Evolutionary conservation across 2,888 invertebrate species (phyloP).

Genomic region (Rhorus exstirpatorius): DNA sequence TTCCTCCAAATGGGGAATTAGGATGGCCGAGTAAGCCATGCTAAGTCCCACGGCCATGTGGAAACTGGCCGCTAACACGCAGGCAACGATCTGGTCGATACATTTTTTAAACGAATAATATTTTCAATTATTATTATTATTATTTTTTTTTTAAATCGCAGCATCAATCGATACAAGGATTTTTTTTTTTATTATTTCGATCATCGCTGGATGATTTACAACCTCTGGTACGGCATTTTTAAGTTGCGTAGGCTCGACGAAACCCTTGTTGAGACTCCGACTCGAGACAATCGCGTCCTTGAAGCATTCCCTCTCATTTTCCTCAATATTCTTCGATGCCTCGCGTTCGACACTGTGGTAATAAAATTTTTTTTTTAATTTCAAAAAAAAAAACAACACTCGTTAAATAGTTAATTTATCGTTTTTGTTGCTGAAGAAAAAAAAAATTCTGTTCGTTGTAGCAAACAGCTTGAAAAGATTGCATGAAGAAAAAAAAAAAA

Average conservation of each 20-base stretch:
- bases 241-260: constrained; percentile 78
- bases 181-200: constrained; percentile 6
- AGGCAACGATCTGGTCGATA: constrained; percentile 86
- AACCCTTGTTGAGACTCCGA: constrained; percentile 83
- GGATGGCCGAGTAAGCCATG: constrained; percentile 88
- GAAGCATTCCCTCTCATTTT: constrained; percentile 83
- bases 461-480: background rate
- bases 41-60: constrained; percentile 89
- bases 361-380: background rate
- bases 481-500: too few species aligned
- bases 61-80: constrained; percentile 87
- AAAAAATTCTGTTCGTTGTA: background rate
- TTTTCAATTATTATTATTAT: constrained; percentile 8
- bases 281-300: constrained; percentile 84
- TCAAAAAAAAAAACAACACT: background rate
- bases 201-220: constrained; percentile 26
- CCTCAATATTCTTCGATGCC: constrained; percentile 84
- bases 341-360: constrained; percentile 81
- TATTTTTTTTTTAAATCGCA: background rate
- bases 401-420: background rate
- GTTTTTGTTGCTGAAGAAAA: too few species aligned
- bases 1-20: constrained; percentile 87
- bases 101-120: constrained; percentile 33
- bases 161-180: background rate
- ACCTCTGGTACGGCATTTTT: constrained; percentile 82